phyloP scores from a whole-genome alignment of 1,140 invertebrate genomes.

The Drosophila mauritiana region DNA sequence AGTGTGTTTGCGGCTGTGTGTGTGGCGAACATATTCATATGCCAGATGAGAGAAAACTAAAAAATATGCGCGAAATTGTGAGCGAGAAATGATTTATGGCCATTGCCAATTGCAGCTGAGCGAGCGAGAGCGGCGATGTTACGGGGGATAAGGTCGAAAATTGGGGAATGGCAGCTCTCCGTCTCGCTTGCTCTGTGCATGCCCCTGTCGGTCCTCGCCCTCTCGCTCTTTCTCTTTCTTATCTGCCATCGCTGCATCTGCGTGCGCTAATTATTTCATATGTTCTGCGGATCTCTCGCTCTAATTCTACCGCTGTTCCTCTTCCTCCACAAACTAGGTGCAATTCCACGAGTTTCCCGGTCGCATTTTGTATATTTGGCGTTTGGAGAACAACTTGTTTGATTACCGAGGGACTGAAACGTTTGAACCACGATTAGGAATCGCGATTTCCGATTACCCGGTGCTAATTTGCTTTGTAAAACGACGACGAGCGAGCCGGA shows the following conservation, averaged over 20 bases:
- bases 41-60: conserved; percentile 64
- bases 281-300: conserved; percentile 44
- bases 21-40: conserved; percentile 49
- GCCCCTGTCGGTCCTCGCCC: background rate
- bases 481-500: conserved; percentile 32
- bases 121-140: conserved; percentile 8
- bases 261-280: conserved; percentile 80
- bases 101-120: conserved; percentile 44
- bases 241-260: conserved; percentile 66
- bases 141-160: conserved; percentile 20
- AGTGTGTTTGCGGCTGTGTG: background rate
- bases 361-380: conserved; percentile 43
- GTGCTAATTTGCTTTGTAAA: conserved; percentile 74
- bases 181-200: conserved; percentile 1
- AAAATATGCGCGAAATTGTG: conserved; percentile 75
- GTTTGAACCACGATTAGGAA: conserved; percentile 48
- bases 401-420: conserved; percentile 62
- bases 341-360: conserved; percentile 36
- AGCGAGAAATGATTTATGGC: conserved; percentile 80
- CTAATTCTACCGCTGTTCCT: background rate
- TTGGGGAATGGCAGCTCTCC: conserved; percentile 35
- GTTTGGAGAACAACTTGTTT: conserved; percentile 76
- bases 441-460: conserved; percentile 26
- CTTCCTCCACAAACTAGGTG: conserved; percentile 32
- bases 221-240: conserved; percentile 24